These are phyloP conservation scores for Nannobrachium achirus DNA, from an alignment of 2,113 vertebrate genomes.

Conservation along the genomic window DNA sequence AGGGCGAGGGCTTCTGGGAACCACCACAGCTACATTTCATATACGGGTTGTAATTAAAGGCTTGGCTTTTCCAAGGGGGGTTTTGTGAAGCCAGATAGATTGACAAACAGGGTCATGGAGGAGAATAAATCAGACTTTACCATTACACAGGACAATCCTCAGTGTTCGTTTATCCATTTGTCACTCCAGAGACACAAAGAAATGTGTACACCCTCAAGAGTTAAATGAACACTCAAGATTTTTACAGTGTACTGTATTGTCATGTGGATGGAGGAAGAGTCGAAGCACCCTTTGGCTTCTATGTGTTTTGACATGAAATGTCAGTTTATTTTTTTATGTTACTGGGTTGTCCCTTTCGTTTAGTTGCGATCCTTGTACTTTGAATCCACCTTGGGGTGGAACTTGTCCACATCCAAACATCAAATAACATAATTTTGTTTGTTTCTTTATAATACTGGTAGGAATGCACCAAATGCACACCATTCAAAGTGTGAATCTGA, in stretches of 20 bases:
- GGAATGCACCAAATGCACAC: not conserved
- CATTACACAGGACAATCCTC: too few species aligned
- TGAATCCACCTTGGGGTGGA: slow-evolving; percentile 16
- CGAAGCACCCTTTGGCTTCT: slow-evolving; percentile 53
- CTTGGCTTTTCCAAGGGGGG: not conserved
- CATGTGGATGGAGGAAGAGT: slow-evolving; percentile 68
- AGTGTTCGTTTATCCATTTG: too few species aligned
- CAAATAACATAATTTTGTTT: too few species aligned
- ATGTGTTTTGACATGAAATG: slow-evolving; percentile 13
- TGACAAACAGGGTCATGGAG: slow-evolving; percentile 11
- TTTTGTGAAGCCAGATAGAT: not conserved
- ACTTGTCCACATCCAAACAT: slow-evolving; percentile 29
- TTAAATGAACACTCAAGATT: too few species aligned
- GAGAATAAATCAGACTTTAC: too few species aligned
- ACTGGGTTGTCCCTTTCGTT: too few species aligned
- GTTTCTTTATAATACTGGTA: slow-evolving; percentile 1
- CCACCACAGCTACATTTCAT: slow-evolving; percentile 25
- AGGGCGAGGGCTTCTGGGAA: not conserved
- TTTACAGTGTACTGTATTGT: slow-evolving; percentile 44
- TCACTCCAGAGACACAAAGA: too few species aligned
- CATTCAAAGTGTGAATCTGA: not conserved
- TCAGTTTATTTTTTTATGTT: slow-evolving; percentile 11
- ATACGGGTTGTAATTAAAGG: slow-evolving; percentile 42
- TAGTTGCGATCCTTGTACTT: slow-evolving; percentile 13
- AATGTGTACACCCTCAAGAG: too few species aligned